Percentiles rank a stretch among this genome's conserved stretches.
phyloP scores from a whole-genome alignment of 1,140 invertebrate genomes.

The Babylonia areolata region DNA sequence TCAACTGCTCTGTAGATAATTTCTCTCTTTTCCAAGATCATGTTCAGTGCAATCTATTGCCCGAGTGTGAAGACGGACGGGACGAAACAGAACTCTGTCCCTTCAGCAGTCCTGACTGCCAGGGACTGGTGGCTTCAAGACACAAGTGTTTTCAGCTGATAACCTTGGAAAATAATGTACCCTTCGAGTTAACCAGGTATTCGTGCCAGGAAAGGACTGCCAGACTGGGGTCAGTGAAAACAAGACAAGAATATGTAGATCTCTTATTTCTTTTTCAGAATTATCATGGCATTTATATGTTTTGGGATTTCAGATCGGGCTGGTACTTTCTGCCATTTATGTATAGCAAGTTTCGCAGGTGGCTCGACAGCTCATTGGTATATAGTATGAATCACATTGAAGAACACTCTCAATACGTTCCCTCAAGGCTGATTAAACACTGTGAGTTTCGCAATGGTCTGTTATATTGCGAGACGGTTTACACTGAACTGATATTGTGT shows the following conservation, averaged over 20 bases:
- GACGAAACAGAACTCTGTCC: background rate
- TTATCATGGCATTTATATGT: background rate
- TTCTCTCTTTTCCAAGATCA: background rate
- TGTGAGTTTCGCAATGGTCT: no score
- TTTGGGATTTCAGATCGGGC: background rate
- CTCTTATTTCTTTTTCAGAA: background rate
- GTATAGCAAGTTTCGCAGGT: no score
- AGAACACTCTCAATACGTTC: no score
- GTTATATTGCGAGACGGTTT: no score
- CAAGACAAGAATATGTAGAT: background rate
- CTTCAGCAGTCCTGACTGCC: background rate
- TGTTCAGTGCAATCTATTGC: background rate
- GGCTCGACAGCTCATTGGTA: no score
- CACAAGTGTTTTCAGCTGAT: background rate
- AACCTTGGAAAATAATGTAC: background rate
- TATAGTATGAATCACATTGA: no score
- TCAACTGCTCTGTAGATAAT: background rate
- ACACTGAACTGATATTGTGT: no score
- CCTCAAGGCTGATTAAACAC: no score
- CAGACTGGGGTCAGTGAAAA: background rate
- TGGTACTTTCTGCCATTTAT: background rate
- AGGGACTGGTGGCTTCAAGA: background rate
- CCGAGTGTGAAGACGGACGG: background rate
- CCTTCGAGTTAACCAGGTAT: background rate
- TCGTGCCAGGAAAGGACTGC: background rate